Evolutionary conservation across 2,113 vertebrate species (phyloP).

Genomic region (Catharus fuscescens): DNA sequence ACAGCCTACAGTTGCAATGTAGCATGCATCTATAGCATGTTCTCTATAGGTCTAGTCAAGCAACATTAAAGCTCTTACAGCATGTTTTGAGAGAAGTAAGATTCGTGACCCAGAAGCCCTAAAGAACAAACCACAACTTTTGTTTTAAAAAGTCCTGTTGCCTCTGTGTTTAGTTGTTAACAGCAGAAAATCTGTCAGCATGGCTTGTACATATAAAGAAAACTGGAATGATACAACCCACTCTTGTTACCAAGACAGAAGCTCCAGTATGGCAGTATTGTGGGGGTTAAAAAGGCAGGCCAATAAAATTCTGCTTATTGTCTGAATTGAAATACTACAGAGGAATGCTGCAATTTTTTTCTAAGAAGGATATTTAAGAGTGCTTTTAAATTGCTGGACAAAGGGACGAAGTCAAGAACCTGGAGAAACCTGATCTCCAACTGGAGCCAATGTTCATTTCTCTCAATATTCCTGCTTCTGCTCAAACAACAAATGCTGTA

Average conservation of each 20-base stretch:
- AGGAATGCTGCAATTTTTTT: not conserved
- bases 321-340: not conserved
- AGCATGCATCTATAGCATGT: not conserved
- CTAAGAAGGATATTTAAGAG: not conserved
- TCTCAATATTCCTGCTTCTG: not conserved
- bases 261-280: rapidly evolving
- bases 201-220: not conserved
- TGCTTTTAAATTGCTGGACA: not conserved
- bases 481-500: not conserved
- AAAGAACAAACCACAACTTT: not conserved
- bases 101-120: not conserved
- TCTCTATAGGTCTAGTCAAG: not conserved
- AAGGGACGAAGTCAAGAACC: not conserved
- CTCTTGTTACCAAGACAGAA: not conserved
- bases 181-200: not conserved
- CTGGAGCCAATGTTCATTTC: not conserved
- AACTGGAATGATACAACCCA: not conserved
- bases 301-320: not conserved
- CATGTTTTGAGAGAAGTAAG: not conserved
- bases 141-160: not conserved
- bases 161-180: not conserved
- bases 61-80: not conserved
- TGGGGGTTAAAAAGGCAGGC: not conserved
- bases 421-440: not conserved
- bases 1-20: not conserved